Conservation (phyloP, 2,888 invertebrate genomes). For the Cryptocheilus praepositus region DNA sequence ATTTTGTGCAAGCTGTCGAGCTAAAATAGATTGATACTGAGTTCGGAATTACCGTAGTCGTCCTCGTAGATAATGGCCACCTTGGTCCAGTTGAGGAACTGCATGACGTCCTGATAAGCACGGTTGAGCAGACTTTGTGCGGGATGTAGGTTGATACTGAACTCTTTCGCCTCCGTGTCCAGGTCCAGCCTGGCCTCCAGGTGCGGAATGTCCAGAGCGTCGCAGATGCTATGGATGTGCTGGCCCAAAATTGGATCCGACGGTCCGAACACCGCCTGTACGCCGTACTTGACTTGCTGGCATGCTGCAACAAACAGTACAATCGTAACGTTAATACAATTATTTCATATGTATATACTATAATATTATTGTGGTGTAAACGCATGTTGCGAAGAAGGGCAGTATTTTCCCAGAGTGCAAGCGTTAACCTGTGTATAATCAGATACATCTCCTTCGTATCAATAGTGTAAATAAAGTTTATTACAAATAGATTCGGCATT, state of each 20-base stretch:
- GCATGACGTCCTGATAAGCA: conserved; percentile 86
- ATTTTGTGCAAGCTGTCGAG: too few relatives aligned
- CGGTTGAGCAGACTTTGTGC: conserved; percentile 83
- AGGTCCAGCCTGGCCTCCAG: conserved; percentile 82
- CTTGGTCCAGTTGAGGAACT: conserved; percentile 87
- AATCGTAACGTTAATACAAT: too few relatives aligned
- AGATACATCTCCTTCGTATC: too few relatives aligned
- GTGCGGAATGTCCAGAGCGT: conserved; percentile 87
- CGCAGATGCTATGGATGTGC: conserved; percentile 88
- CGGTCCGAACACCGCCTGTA: conserved; percentile 87
- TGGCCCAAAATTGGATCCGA: conserved; percentile 83
- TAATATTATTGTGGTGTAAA: too few relatives aligned
- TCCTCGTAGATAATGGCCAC: conserved; percentile 89
- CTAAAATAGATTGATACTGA: too few relatives aligned
- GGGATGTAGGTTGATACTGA: conserved; percentile 85
- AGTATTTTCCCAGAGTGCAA: too few relatives aligned
- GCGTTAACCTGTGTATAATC: too few relatives aligned
- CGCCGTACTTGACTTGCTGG: conserved; percentile 82
- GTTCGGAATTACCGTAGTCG: conserved; percentile 80
- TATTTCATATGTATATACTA: too few relatives aligned
- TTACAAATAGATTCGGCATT: too few relatives aligned
- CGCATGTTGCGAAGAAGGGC: too few relatives aligned
- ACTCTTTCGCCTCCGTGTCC: conserved; percentile 79
- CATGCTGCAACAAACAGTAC: conserved; percentile 78
- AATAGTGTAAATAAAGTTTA: too few relatives aligned